Evolutionary conservation across 2,113 vertebrate species (phyloP), one percentile per base, ranked within the genome.

Genomic region (Cyanistes caeruleus): DNA sequence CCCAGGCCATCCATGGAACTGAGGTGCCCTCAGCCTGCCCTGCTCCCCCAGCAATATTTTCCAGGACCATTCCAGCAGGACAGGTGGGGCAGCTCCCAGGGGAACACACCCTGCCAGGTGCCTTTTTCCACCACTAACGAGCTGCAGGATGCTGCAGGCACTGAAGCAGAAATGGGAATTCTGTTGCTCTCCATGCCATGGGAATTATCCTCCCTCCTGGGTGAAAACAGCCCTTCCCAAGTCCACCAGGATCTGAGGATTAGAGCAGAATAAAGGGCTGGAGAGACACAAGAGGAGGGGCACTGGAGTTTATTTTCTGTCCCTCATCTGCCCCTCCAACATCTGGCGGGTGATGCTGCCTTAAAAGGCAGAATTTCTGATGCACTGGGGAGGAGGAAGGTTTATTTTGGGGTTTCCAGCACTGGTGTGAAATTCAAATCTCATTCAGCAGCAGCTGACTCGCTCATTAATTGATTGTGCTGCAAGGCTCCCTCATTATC

Each of bases 341-440:
- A 93, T 58, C 77, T 56, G 79, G 41, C 20, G 23, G 67, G 83
- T 19, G 3, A 28, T 43, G 51, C 18, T 74, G 33, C 92, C 95
- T 89, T 95, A 49, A 76, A 94, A 89, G 69, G 92, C 72, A 94
- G 79, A 64, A 53, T 86, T 92, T 73, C 87, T 95, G 95, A 95
- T 0, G 24, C 78, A 59, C 63, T 69, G 82, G 49, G 60, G 91
- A 94, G 86, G 30, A 56, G 55, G 64, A 68, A 86, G 72, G 68
- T 96, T 94, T 96, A 93, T 96, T 97, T 90, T 86, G 86, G 91
- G 86, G 91, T 83, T 92, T 89, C 58, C 91, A 95, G 89, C 86
- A 19, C 52, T 84, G 77, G 83, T 96, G 94, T 94, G 94, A 95
- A 95, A 93, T 92, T 90, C 78, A 83, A 72, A 87, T 93, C 64